Conservation (phyloP, 2,113 vertebrate species). For the Rhea americana region DNA sequence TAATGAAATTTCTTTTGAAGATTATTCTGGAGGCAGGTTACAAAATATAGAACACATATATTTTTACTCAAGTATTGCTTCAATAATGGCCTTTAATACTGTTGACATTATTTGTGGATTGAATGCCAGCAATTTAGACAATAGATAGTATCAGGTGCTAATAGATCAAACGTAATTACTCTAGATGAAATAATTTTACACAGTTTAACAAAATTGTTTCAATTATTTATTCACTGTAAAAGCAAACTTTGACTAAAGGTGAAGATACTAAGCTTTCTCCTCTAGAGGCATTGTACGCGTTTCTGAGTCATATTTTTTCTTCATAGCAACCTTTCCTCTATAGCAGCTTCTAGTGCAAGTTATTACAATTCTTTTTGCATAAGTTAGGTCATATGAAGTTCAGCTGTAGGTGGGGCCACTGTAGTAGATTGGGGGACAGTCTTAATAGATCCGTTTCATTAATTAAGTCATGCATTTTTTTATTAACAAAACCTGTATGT, state of each 20-base stretch:
- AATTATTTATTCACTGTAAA: slow-evolving; percentile 56
- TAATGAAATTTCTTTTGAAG: slow-evolving; percentile 29
- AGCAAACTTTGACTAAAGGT: slow-evolving; percentile 59
- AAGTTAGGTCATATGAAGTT: slow-evolving; percentile 81
- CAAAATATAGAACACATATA: slow-evolving; percentile 52
- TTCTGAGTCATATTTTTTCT: slow-evolving; percentile 70
- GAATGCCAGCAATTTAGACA: slow-evolving; percentile 66
- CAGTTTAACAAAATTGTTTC: slow-evolving; percentile 47
- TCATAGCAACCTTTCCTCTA: slow-evolving; percentile 68
- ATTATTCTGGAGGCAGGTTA: slow-evolving; percentile 2
- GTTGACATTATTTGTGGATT: slow-evolving; percentile 55
- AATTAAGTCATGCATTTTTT: slow-evolving; percentile 84
- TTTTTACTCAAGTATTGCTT: slow-evolving; percentile 49
- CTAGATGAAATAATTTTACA: slow-evolving; percentile 57
- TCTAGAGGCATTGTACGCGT: slow-evolving; percentile 64
- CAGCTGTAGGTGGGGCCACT: slow-evolving; percentile 79
- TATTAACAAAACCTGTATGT: slow-evolving; percentile 83
- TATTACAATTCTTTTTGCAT: slow-evolving; percentile 82
- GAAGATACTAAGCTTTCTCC: slow-evolving; percentile 62
- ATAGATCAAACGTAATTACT: slow-evolving; percentile 67
- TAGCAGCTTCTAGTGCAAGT: slow-evolving; percentile 77
- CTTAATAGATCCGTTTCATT: slow-evolving; percentile 84
- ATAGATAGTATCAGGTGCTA: slow-evolving; percentile 66
- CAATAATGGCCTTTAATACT: slow-evolving; percentile 51
- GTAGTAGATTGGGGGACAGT: slow-evolving; percentile 77